Evolutionary conservation across 2,888 invertebrate species (phyloP).

Genomic region (Apotomis capreana): DNA sequence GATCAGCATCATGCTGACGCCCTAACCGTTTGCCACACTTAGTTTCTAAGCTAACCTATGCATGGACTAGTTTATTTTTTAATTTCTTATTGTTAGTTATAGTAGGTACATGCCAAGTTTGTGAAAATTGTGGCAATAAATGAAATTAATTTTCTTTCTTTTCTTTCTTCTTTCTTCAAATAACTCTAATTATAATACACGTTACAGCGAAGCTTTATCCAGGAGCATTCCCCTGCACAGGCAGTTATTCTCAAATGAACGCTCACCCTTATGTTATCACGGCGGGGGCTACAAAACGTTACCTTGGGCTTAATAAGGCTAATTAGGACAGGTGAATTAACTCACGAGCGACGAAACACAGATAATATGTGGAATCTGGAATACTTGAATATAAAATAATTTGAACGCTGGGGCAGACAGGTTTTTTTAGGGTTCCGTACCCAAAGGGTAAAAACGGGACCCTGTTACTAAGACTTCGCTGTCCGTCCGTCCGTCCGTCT

Average conservation of each 20-base stretch:
- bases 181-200: not conserved
- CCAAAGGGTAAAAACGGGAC: no score
- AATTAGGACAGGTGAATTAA: slow-evolving; percentile 32
- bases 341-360: slow-evolving; percentile 16
- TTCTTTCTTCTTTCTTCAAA: not conserved
- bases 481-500: no score
- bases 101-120: no score
- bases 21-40: no score
- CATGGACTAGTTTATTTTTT: no score
- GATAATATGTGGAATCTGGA: slow-evolving; percentile 6
- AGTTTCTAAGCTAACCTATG: no score
- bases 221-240: not conserved
- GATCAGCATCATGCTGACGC: no score
- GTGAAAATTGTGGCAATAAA: no score
- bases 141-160: no score
- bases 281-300: slow-evolving; percentile 26
- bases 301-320: slow-evolving; percentile 28
- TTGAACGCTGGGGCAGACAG: not conserved
- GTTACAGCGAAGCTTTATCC: not conserved
- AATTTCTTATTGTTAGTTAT: no score
- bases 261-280: slow-evolving; percentile 17
- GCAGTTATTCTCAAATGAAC: slow-evolving; percentile 22
- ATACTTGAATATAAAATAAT: not conserved
- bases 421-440: no score
- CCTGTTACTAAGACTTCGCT: no score